These are phyloP conservation scores for Leucoraja ocellata DNA, from an alignment of 2,797 vertebrate species.

Conservation along the genomic window DNA sequence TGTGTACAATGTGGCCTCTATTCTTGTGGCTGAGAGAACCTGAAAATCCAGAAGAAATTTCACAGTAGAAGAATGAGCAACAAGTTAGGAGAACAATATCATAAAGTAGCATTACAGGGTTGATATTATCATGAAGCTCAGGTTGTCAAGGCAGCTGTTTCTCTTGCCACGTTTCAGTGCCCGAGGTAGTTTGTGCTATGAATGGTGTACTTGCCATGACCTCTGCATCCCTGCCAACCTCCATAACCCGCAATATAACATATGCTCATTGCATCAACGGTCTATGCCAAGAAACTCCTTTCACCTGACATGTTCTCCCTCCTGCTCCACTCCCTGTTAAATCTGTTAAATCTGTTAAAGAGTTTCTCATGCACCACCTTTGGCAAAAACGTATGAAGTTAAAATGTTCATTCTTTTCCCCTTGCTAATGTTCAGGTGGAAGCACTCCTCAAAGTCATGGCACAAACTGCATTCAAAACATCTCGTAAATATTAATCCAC, in stretches of 20 bases:
- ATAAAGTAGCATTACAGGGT: not conserved
- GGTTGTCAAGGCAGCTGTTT: conserved; percentile 23
- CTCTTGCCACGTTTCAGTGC: conserved; percentile 14
- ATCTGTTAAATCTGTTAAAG: not conserved
- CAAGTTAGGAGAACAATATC: not conserved
- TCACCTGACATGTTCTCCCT: not conserved
- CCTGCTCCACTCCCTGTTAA: not conserved
- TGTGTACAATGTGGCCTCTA: not conserved
- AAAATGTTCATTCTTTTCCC: not conserved
- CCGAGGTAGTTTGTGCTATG: not conserved
- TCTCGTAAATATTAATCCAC: conserved; percentile 5
- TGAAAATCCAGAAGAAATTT: not conserved
- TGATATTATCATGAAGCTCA: conserved; percentile 9
- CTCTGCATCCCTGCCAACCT: conserved; percentile 23
- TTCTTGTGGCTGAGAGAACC: not conserved
- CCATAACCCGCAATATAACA: conserved; percentile 3
- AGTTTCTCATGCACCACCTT: not conserved
- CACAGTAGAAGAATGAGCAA: not conserved
- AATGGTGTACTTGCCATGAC: conserved; percentile 22
- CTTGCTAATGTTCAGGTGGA: not conserved
- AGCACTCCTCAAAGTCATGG: conserved; percentile 4
- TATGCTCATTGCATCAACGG: not conserved
- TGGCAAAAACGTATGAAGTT: not conserved
- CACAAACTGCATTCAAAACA: conserved; percentile 11
- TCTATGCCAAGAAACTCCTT: not conserved